Base-by-base conservation (phyloP, 2,888 invertebrate genomes). In the Andrena dorsata region DNA sequence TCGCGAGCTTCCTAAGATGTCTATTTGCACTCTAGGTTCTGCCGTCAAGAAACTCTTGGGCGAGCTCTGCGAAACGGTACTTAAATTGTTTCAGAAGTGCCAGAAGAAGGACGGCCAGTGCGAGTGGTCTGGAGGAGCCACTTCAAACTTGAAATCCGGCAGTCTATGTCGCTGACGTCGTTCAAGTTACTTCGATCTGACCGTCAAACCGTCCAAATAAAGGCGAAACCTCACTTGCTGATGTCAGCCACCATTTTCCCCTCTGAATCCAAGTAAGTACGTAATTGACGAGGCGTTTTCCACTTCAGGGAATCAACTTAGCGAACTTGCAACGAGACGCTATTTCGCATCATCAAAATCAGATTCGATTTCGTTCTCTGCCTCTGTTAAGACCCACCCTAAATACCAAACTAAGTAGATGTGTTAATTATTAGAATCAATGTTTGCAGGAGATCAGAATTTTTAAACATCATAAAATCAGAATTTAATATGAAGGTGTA, bases 61-160 rank as follows among this genome's bases (percentile, higher is more conserved):
- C 58, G 53, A 73, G 71, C 66, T 66, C 65, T 51, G 79, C 49
- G 76, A 72, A 76, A 80, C 66, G 80, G 86, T 88, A 87, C 87
- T 86, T 87, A 87, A 87, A 86, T 86, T 86, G 86, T 86, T 85
- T 85, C 80, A 83, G 75, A 85, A 85, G 86, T 87, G 65, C 58
- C 71, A 69, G 63, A 80, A 82, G 85, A 82, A 87, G 76, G 81
- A 72, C 64, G 72, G 74, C 75, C 49, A 64, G 73, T 30, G 75
- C 77, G 47, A 85, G 85, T 81, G 80, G 79, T 87, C 83, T 79
- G 72, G 61, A 86, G 80, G 35, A 82, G 74, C 73, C 75, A 58
- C 87, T 87, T 85, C 80, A 83, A 86, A 87, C 83, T 85, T 85
- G 75, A 77, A 81, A 86, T 78, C 79, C 76, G 61, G 74, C 74